Evolutionary conservation across 2,888 invertebrate species (phyloP), one percentile per base, ranked within the genome.

Genomic region (Elaeidobius kamerunicus): DNA sequence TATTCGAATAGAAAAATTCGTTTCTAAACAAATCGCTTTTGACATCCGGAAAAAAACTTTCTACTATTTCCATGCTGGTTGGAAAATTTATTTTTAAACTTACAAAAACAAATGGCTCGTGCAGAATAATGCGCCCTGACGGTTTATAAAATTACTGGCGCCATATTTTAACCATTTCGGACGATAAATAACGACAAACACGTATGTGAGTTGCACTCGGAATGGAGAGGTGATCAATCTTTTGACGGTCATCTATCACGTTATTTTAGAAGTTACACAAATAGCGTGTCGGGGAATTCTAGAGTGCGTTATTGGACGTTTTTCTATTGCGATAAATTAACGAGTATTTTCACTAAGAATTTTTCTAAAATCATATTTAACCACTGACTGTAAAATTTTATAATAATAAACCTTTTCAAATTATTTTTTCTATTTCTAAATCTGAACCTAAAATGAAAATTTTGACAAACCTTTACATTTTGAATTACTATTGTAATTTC

Each of bases 261-360:
- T 61, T 64, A 64, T 64, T 64, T 64, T 63, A 63, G 61, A 63
- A 60, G 60, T 53, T 58, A 52, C 61, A 60, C 61, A 59, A 62
- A 64, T 61, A 64, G 63, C 51, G 48, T 34, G 57, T 46, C 49
- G 51, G 15, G 54, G 47, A 53, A 53, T 49, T 40, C 49, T 34
- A 17, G 23, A 48, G 32, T 45, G 43, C 41, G 49, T 39, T 54
- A 54, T 54, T 49, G 27, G 44, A 54, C 40, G 35, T 45, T 48
- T 54, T 16, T 23, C 12, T 30, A 30, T 4, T 30, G n/a, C 30
- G 6, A 30, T 30, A 3, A 3, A 30, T n/a, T 30, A n/a, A n/a
- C n/a, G n/a, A n/a, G n/a, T n/a, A n/a, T n/a, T n/a, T n/a, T n/a
- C n/a, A n/a, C n/a, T n/a, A n/a, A n/a, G n/a, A n/a, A n/a, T n/a